Evolutionary conservation across 2,113 vertebrate genomes (phyloP), one percentile per base, ranked within the genome.

Genomic region (Crocuta crocuta): DNA sequence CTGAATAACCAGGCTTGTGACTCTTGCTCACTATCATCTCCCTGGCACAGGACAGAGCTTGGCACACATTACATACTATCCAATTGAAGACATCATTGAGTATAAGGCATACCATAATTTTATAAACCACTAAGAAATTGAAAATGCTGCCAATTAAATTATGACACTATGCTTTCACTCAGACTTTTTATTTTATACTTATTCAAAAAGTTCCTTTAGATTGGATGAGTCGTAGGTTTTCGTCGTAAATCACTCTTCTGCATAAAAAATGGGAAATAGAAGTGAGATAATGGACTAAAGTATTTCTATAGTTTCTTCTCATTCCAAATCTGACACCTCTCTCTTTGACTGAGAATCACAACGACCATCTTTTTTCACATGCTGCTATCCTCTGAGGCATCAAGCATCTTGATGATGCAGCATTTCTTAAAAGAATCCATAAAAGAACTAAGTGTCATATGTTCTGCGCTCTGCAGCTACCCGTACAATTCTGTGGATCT

Each of bases 191-290:
- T 73, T 93, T 79, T 71, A 80, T 4, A 78, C 5, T 83, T 43
- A 81, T 2, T 66, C 58, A 88, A 87, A 73, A 48, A 91, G 19
- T 35, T 71, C 39, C 79, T 78, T 79, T 61, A 80, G 92, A 88
- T 73, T 39, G 31, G 21, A 15, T 89, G 81, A 79, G 73, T 94
- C 73, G 10, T 24, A 58, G n/a, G n/a, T 70, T 91, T 83, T 78
- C 43, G 76, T 58, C 9, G 39, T 58, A 82, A 89, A 89, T 71
- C 79, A 82, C 10, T 53, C 50, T 28, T 33, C 6, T 80, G 55
- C 86, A 76, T 43, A 65, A 96, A 89, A 91, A 81, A 82, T 19
- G 26, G 45, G n/a, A 94, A 96, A 71, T 10, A 68, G n/a, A 91
- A 80, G 61, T 91, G 76, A 97, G 79, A 58, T 45, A 89, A 89